These are phyloP conservation scores for Osmerus mordax DNA, from an alignment of 2,113 vertebrate genomes.

Conservation along the genomic window DNA sequence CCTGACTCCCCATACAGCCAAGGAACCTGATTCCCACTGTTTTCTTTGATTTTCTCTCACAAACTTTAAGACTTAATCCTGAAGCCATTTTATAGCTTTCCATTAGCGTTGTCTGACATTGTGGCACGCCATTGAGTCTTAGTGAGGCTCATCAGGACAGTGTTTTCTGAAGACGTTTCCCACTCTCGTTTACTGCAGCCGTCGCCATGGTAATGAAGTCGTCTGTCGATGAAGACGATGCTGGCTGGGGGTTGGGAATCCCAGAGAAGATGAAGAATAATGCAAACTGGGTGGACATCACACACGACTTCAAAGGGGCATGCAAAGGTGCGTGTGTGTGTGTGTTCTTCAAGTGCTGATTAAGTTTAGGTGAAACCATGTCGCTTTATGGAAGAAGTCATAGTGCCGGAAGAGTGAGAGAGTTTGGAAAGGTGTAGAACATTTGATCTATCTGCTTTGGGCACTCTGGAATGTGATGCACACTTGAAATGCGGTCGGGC, in stretches of 20 bases:
- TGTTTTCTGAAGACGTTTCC: too few relatives aligned
- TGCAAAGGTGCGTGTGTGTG: constrained; percentile 80
- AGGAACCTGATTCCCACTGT: too few relatives aligned
- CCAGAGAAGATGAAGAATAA: constrained; percentile 93
- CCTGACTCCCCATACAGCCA: too few relatives aligned
- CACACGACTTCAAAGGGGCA: constrained; percentile 90
- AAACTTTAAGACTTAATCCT: too few relatives aligned
- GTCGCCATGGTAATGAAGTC: constrained; percentile 94
- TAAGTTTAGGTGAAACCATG: too few relatives aligned
- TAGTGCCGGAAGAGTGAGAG: not conserved
- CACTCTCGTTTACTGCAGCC: constrained; percentile 34
- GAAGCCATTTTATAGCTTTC: too few relatives aligned
- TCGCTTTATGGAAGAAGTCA: not conserved
- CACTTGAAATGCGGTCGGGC: too few relatives aligned
- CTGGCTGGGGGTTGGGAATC: constrained; percentile 89
- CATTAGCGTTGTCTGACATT: too few relatives aligned
- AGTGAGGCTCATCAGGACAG: too few relatives aligned
- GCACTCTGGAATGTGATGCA: not conserved
- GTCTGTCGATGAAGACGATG: constrained; percentile 89
- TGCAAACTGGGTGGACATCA: constrained; percentile 93
- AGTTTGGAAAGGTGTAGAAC: not conserved
- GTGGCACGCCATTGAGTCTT: too few relatives aligned
- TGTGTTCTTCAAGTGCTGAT: too few relatives aligned
- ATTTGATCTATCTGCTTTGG: not conserved
- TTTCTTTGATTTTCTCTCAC: too few relatives aligned